Conservation (phyloP, 2,113 vertebrate species). For the Pica pica region DNA sequence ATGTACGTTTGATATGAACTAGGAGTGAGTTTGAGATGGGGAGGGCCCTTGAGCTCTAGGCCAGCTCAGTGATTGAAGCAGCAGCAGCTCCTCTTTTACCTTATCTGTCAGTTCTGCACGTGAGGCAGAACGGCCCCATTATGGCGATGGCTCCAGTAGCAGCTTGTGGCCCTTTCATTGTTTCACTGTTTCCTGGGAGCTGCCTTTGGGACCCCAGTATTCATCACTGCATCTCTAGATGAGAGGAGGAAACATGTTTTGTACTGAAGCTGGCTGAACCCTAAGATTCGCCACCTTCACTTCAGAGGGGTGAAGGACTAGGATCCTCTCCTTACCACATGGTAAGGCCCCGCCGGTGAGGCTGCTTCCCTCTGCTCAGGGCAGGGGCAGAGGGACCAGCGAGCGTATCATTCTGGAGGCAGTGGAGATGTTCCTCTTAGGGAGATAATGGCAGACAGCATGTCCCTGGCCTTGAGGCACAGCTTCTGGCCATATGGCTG, state of each 20-base stretch:
- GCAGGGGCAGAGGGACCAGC: neutral
- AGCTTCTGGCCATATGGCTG: neutral
- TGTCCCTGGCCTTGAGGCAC: neutral
- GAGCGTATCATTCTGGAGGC: neutral
- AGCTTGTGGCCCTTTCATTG: constrained; percentile 50
- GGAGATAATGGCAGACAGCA: neutral
- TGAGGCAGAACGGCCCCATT: constrained; percentile 49
- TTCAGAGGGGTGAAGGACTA: constrained; percentile 17
- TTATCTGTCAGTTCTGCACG: constrained; percentile 44
- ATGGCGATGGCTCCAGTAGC: constrained; percentile 49
- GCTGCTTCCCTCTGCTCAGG: neutral
- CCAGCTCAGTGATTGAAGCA: constrained; percentile 65
- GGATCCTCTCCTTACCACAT: neutral
- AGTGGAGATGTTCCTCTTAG: neutral
- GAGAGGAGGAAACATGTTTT: constrained; percentile 25
- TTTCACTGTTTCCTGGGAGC: constrained; percentile 65
- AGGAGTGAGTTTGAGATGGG: constrained; percentile 64
- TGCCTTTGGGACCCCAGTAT: constrained; percentile 54
- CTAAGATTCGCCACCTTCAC: neutral
- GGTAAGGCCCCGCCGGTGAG: neutral
- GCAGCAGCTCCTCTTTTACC: constrained; percentile 62
- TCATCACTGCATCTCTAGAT: constrained; percentile 54
- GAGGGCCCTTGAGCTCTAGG: constrained; percentile 54
- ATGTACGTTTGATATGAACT: constrained; percentile 68
- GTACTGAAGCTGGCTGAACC: constrained; percentile 34